Conservation (phyloP, 2,888 invertebrate species). For the Serrognathus titanus region DNA sequence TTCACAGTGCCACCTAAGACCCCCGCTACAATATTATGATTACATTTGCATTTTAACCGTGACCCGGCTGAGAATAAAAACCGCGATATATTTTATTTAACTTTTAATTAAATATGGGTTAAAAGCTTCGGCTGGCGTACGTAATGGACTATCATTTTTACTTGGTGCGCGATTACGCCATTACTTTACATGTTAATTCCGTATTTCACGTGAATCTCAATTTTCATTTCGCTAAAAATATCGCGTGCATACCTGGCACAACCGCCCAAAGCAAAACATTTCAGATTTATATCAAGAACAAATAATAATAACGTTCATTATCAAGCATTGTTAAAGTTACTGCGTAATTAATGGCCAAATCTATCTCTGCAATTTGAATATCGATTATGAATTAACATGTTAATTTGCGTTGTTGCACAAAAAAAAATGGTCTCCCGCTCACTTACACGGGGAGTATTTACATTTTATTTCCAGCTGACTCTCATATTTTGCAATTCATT, state of each 20-base stretch:
- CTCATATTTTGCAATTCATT: too few species aligned
- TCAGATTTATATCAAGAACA: too few species aligned
- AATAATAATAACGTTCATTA: too few species aligned
- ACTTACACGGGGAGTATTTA: too few species aligned
- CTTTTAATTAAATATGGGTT: conserved; percentile 36
- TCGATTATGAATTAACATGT: too few species aligned
- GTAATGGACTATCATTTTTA: conserved; percentile 22
- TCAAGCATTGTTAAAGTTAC: too few species aligned
- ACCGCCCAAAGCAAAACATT: conserved; percentile 5
- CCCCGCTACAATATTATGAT: conserved; percentile 30
- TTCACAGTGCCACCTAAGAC: conserved; percentile 30
- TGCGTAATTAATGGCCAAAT: too few species aligned
- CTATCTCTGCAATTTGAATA: too few species aligned
- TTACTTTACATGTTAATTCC: conserved; percentile 20
- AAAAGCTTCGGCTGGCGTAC: conserved; percentile 23
- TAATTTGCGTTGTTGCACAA: too few species aligned
- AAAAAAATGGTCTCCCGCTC: too few species aligned
- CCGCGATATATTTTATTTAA: conserved; percentile 36
- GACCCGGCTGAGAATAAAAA: conserved; percentile 29
- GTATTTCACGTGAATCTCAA: conserved; percentile 28
- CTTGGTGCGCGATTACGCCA: conserved; percentile 16
- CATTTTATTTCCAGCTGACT: too few species aligned
- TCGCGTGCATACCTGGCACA: conserved; percentile 23
- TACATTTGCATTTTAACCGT: conserved; percentile 39
- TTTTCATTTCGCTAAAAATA: conserved; percentile 33